Evolutionary conservation across 2,797 vertebrate genomes (phyloP).

Genomic region (Apodemus agrarius): DNA sequence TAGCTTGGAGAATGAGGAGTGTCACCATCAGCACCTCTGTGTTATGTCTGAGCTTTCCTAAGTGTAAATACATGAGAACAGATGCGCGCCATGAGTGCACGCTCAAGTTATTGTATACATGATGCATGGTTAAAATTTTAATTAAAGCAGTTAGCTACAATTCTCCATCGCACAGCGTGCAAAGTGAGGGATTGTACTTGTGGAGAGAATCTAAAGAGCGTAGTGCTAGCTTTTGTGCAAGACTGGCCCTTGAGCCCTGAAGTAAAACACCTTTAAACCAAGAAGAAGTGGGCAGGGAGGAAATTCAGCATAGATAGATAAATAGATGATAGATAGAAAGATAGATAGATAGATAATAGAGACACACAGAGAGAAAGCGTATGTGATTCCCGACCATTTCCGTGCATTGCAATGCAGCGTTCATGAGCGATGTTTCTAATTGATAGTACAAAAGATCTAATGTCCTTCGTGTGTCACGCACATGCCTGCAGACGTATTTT

Average conservation of each 20-base stretch:
- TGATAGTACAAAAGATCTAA: neutral
- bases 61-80: neutral
- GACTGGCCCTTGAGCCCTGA: neutral
- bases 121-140: constrained; percentile 64
- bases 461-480: neutral
- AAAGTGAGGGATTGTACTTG: constrained; percentile 66
- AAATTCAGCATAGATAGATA: neutral
- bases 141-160: constrained; percentile 65
- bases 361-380: neutral
- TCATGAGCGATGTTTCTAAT: neutral
- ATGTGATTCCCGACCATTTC: neutral
- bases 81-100: neutral
- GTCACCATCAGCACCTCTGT: neutral
- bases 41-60: constrained; percentile 3
- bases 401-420: accelerated
- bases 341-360: neutral
- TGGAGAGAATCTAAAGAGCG: constrained; percentile 20
- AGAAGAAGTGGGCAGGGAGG: neutral
- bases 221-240: neutral
- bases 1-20: neutral
- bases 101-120: neutral
- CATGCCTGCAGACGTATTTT: neutral
- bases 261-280: neutral
- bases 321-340: neutral
- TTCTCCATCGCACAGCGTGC: constrained; percentile 12